Conservation (phyloP, 2,113 vertebrate genomes). For the Trematocara marginatum region DNA sequence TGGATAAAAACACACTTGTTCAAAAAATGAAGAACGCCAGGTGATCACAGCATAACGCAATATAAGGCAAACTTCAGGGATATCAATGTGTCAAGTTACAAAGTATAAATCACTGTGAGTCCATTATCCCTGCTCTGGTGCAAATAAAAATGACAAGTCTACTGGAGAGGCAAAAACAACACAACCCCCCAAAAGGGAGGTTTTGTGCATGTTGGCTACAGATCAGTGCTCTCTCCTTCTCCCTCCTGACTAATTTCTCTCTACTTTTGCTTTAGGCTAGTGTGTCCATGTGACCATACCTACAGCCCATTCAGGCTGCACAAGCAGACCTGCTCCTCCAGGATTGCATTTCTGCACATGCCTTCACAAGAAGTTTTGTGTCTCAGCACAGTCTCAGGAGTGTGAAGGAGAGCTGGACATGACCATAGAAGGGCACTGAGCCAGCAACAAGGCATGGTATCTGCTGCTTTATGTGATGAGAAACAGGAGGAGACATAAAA, state of each 20-base stretch:
- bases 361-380: not conserved
- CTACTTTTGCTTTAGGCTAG: not conserved
- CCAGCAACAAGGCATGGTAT: not conserved
- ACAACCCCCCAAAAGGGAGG: not conserved
- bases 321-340: not conserved
- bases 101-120: not conserved
- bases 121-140: not conserved
- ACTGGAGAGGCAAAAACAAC: not conserved
- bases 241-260: not conserved
- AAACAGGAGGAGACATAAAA: not conserved
- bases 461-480: not conserved
- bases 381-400: not conserved
- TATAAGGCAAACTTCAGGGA: accelerated
- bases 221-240: not conserved
- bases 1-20: not conserved
- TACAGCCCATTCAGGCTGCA: not conserved
- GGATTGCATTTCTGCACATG: not conserved
- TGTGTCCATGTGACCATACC: not conserved
- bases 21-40: not conserved
- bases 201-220: not conserved
- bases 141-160: not conserved
- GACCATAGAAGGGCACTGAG: not conserved
- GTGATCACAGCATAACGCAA: not conserved
- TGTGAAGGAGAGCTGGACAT: not conserved
- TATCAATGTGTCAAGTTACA: not conserved